Base-by-base conservation (phyloP, 1,140 invertebrate species). In the Magallana angulata region DNA sequence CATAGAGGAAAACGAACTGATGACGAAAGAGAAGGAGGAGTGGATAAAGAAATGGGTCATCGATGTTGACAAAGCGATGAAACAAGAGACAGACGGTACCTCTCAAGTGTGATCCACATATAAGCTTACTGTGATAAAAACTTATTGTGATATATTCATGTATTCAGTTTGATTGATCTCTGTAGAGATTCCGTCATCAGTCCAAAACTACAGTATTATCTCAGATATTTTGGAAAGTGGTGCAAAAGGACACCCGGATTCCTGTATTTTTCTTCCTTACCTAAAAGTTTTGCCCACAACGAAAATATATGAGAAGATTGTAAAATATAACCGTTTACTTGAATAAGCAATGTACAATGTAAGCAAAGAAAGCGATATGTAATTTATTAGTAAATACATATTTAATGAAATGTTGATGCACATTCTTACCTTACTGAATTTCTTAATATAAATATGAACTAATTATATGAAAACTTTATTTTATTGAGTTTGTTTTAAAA, bases 1-100 rank as follows among this genome's bases (percentile, higher is more conserved):
- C 76, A 94, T 94, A 14, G 85, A 91, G 18, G 93, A 94, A 14
- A 94, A 94, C 85, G 93, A 94, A 85, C 86, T 94, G 9, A 92
- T 94, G 91, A 89, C 90, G 4, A 86, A 87, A 3, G 92, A 93
- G 48, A 92, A 93, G 82, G 88, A 89, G 64, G 80, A 87, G 1
- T 92, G 91, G 90, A 94, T 94, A 82, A 86, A 89, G 81, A 88
- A 91, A 14, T 94, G 93, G 93, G 76, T 93, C 12, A 24, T 87
- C 7, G 90, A 92, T n/a, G 93, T 93, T 1, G 90, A 92, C 58
- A 89, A 82, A 58, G 90, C 90, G 0, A 87, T 91, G 90, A 76
- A 76, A 76, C 36, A 12, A 30, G 68, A 76, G 9, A 30, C 24
- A 0, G 24, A 76, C 11, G 68, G 68, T 5, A 24, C 18, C 24